Percentiles rank a stretch among this genome's conserved stretches.
Evolutionary conservation across 2,888 invertebrate species (phyloP).

Genomic region (Cheilosia vulpina): DNA sequence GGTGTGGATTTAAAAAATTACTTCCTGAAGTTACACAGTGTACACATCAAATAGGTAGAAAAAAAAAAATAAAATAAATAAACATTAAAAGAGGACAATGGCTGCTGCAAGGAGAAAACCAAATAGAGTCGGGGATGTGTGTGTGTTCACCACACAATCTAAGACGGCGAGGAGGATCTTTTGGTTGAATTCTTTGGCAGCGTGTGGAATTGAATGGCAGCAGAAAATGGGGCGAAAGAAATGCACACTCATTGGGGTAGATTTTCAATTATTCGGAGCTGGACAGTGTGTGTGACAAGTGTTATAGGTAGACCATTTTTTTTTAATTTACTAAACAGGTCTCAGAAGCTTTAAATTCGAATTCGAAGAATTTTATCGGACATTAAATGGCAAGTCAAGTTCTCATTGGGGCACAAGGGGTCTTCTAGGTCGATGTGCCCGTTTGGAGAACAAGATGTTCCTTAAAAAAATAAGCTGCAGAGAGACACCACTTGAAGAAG

Average conservation of each 20-base stretch:
- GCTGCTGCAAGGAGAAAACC: slow-evolving; percentile 9
- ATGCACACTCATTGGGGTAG: slow-evolving; percentile 12
- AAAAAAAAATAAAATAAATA: slow-evolving; percentile 33
- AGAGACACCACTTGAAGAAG: too few species aligned
- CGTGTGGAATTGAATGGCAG: slow-evolving; percentile 4
- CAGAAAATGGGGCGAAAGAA: not conserved
- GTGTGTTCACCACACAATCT: slow-evolving; percentile 30
- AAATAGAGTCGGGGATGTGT: slow-evolving; percentile 10
- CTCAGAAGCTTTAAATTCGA: too few species aligned
- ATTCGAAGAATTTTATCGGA: too few species aligned
- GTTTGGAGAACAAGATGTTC: too few species aligned
- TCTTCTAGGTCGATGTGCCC: too few species aligned
- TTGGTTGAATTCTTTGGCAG: not conserved
- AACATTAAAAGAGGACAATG: slow-evolving; percentile 44
- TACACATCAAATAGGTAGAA: slow-evolving; percentile 27
- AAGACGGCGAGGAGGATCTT: slow-evolving; percentile 13
- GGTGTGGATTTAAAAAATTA: slow-evolving; percentile 47
- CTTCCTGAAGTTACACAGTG: slow-evolving; percentile 40
- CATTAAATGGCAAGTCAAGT: too few species aligned
- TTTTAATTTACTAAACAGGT: too few species aligned
- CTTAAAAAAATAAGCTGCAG: too few species aligned
- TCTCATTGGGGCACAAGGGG: too few species aligned
- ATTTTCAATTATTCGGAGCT: slow-evolving; percentile 29
- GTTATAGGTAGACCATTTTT: too few species aligned
- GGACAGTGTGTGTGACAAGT: not conserved